phyloP scores from a whole-genome alignment of 2,113 vertebrate genomes.

The Perca flavescens region DNA sequence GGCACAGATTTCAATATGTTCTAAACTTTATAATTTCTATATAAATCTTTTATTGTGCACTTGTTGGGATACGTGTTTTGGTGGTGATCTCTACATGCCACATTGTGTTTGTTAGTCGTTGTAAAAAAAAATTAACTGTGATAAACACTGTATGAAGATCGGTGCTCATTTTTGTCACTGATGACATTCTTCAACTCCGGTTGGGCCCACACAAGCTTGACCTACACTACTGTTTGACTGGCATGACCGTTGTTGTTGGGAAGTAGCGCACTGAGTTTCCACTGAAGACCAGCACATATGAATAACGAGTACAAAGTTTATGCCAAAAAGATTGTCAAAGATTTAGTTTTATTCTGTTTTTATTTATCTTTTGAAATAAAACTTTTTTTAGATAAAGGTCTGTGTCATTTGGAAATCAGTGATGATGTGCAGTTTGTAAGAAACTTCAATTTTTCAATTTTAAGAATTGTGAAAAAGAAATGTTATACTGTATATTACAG shows the following conservation, averaged over 20 bases:
- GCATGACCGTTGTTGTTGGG: conserved; percentile 62
- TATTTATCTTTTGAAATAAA: conserved; percentile 83
- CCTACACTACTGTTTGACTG: conserved; percentile 47
- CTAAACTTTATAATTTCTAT: conserved; percentile 26
- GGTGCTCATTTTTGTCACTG: conserved; percentile 72
- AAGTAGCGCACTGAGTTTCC: conserved; percentile 58
- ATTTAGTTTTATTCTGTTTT: conserved; percentile 41
- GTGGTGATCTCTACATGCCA: conserved; percentile 51
- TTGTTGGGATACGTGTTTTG: conserved; percentile 66
- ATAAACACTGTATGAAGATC: conserved; percentile 72
- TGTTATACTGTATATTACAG: conserved; percentile 74
- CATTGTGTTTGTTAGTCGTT: conserved; percentile 58
- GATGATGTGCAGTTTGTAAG: conserved; percentile 33
- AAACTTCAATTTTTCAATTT: conserved; percentile 39
- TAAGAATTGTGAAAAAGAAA: conserved; percentile 36
- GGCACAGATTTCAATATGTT: conserved; percentile 34
- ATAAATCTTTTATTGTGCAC: conserved; percentile 46
- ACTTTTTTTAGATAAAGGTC: conserved; percentile 65
- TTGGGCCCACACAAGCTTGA: conserved; percentile 31
- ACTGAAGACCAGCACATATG: conserved; percentile 73
- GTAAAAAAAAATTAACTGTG: conserved; percentile 60
- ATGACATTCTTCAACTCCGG: conserved; percentile 61
- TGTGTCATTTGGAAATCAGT: conserved; percentile 65
- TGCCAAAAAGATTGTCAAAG: conserved; percentile 50
- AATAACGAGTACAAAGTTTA: conserved; percentile 56